Evolutionary conservation across 2,113 vertebrate genomes (phyloP).

Genomic region (Onychostoma macrolepis): DNA sequence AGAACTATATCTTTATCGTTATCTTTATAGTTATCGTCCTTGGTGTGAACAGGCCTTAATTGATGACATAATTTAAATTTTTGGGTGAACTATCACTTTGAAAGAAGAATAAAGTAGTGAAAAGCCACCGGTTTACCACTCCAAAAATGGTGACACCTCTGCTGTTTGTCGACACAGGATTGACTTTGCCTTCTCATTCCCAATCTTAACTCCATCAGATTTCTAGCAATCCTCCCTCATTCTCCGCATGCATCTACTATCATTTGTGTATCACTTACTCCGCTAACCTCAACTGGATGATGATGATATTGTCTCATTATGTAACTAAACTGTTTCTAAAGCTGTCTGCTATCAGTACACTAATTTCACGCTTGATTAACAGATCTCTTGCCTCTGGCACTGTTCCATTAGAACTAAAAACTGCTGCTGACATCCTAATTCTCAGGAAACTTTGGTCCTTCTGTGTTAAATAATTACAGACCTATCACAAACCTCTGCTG

Average conservation of each 20-base stretch:
- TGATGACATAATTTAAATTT: neutral
- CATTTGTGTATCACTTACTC: neutral
- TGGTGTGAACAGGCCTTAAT: too few species aligned
- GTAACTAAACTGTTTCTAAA: constrained; percentile 19
- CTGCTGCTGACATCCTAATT: neutral
- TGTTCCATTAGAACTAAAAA: constrained; percentile 11
- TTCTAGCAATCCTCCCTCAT: neutral
- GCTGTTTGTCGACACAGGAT: neutral
- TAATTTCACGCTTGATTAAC: constrained; percentile 28
- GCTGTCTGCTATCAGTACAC: neutral
- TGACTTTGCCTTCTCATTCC: neutral
- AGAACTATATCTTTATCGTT: too few species aligned
- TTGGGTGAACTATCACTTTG: neutral
- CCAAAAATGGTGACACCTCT: neutral
- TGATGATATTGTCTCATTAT: constrained; percentile 16
- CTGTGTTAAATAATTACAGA: constrained; percentile 5
- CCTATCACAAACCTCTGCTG: neutral
- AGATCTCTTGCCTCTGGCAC: constrained; percentile 18
- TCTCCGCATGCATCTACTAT: neutral
- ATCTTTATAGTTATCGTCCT: too few species aligned
- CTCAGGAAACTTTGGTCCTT: constrained; percentile 27
- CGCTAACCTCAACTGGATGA: neutral
- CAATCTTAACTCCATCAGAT: neutral
- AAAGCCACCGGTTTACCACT: neutral
- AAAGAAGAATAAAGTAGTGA: neutral